phyloP scores from a whole-genome alignment of 1,140 invertebrate genomes.

The Trichonephila clavipes region DNA sequence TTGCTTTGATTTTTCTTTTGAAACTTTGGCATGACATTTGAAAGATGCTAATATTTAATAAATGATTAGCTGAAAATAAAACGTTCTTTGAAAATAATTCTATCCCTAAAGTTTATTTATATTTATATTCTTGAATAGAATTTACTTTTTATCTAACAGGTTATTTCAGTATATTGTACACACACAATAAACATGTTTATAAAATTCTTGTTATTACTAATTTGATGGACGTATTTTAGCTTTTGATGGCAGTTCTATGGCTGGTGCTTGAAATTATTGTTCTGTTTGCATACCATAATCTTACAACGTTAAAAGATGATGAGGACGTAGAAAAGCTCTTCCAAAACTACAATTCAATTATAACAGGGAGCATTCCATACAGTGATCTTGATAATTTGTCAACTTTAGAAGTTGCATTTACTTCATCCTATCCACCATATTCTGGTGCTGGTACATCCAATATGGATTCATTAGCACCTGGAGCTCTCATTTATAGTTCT shows the following conservation, averaged over 20 bases:
- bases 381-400: slow-evolving; percentile 58
- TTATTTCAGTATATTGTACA: too few relatives aligned
- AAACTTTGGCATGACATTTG: too few relatives aligned
- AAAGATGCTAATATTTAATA: too few relatives aligned
- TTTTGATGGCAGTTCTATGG: slow-evolving; percentile 73
- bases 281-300: slow-evolving; percentile 62
- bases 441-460: not conserved
- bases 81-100: too few relatives aligned
- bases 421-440: slow-evolving; percentile 69
- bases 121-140: too few relatives aligned
- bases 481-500: slow-evolving; percentile 8
- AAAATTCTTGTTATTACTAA: too few relatives aligned
- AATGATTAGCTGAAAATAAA: too few relatives aligned
- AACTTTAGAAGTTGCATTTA: slow-evolving; percentile 59
- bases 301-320: slow-evolving; percentile 39
- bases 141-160: too few relatives aligned
- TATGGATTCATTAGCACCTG: not conserved
- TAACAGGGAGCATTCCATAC: slow-evolving; percentile 65
- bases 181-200: too few relatives aligned
- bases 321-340: slow-evolving; percentile 62
- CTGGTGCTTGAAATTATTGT: slow-evolving; percentile 65
- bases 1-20: too few relatives aligned
- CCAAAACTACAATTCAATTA: slow-evolving; percentile 61
- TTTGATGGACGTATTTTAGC: not conserved
- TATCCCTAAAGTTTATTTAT: too few relatives aligned